These are phyloP conservation scores for Sphyrna mokarran DNA, from an alignment of 2,113 vertebrate species.

Conservation along the genomic window DNA sequence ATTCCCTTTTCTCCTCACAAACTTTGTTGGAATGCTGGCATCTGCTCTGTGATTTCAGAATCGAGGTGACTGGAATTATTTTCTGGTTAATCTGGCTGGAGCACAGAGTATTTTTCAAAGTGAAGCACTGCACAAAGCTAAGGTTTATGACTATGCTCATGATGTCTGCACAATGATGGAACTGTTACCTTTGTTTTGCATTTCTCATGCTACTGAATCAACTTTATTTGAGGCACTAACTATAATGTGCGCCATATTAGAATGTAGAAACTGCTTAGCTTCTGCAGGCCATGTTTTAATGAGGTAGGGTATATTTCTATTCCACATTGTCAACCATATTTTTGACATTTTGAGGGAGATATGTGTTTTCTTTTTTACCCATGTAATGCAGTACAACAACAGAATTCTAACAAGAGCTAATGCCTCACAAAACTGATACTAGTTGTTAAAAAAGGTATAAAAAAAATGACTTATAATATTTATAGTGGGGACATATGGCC, in stretches of 20 bases:
- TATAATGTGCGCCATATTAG: background rate
- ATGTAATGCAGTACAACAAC: background rate
- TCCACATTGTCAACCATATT: background rate
- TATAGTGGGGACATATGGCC: background rate
- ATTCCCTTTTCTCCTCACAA: background rate
- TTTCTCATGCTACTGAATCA: background rate
- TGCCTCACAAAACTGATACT: background rate
- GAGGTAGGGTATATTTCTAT: background rate
- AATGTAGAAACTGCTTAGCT: background rate
- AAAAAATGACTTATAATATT: background rate
- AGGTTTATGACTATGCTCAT: background rate
- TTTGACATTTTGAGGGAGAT: background rate
- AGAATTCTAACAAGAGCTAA: background rate
- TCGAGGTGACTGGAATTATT: background rate
- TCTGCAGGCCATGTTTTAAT: conserved; percentile 21
- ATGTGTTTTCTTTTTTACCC: background rate
- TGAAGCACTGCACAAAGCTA: background rate
- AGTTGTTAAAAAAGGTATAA: background rate
- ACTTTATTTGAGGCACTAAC: background rate
- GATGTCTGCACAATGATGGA: background rate
- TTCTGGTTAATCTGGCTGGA: background rate
- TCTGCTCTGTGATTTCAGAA: background rate
- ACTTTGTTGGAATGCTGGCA: background rate
- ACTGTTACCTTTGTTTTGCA: background rate
- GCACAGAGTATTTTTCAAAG: background rate